Conservation (phyloP, 2,888 invertebrate genomes). For the Meteorus colon region DNA sequence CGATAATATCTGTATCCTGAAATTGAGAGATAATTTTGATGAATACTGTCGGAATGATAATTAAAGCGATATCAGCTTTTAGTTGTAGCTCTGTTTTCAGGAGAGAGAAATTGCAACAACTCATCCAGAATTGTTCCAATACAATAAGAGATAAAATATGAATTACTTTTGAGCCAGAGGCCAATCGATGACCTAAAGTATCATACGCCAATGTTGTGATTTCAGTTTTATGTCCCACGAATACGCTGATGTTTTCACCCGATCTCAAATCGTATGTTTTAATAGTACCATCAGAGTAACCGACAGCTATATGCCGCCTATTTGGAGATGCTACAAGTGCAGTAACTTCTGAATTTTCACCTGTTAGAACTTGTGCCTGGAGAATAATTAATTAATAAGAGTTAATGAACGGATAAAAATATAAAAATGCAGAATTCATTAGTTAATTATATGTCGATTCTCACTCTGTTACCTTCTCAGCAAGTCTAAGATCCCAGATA, state of each 20-base stretch:
- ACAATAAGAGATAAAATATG: slow-evolving; percentile 32
- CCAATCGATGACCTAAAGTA: slow-evolving; percentile 85
- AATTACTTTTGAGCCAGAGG: slow-evolving; percentile 88
- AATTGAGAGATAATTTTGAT: slow-evolving; percentile 57
- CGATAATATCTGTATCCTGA: slow-evolving; percentile 93
- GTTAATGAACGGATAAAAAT: slow-evolving; percentile 16
- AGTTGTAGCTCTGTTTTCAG: too few species aligned
- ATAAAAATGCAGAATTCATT: not conserved
- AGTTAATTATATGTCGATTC: not conserved
- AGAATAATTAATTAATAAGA: slow-evolving; percentile 55
- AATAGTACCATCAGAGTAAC: slow-evolving; percentile 92
- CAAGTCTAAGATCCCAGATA: slow-evolving; percentile 93
- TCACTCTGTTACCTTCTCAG: slow-evolving; percentile 79
- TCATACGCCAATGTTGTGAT: slow-evolving; percentile 91
- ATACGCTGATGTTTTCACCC: slow-evolving; percentile 82
- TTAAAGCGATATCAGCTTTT: too few species aligned
- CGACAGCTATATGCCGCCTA: slow-evolving; percentile 88
- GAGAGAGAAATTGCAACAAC: too few species aligned
- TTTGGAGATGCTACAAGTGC: slow-evolving; percentile 84
- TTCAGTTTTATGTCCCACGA: slow-evolving; percentile 89
- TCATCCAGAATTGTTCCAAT: not conserved
- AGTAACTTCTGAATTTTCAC: slow-evolving; percentile 88
- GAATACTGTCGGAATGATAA: too few species aligned
- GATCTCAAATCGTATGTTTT: slow-evolving; percentile 87
- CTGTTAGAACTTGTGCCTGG: slow-evolving; percentile 84